These are phyloP conservation scores for Sanderia malayensis DNA, from an alignment of 30 jellyfish, hydroid and myxozoan species.

Conservation along the genomic window DNA sequence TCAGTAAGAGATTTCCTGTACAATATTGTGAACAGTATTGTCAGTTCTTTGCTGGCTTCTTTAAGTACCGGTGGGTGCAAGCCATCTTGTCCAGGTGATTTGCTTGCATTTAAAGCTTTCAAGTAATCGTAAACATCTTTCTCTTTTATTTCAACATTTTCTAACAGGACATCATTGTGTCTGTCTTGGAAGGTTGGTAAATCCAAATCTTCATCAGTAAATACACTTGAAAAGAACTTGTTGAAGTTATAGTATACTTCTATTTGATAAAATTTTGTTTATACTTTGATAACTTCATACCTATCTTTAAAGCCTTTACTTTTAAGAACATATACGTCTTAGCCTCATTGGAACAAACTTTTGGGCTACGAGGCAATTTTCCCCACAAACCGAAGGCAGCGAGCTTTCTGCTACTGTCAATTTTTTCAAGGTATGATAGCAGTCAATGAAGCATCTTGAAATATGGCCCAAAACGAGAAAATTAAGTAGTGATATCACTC, in stretches of 20 bases:
- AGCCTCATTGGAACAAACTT: too few relatives aligned
- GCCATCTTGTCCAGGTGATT: constrained; percentile 49
- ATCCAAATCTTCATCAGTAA: constrained; percentile 26
- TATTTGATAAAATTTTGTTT: too few relatives aligned
- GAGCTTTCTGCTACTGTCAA: too few relatives aligned
- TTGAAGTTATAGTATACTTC: constrained; percentile 36
- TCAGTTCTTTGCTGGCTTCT: constrained; percentile 39
- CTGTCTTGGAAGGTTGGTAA: constrained; percentile 21
- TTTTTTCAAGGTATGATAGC: too few relatives aligned
- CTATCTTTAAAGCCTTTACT: too few relatives aligned
- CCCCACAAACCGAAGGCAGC: too few relatives aligned
- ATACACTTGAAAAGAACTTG: constrained; percentile 27
- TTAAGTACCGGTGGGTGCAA: constrained; percentile 34
- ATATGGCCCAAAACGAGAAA: too few relatives aligned
- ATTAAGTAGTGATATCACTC: too few relatives aligned
- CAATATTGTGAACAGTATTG: constrained; percentile 23
- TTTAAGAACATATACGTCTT: too few relatives aligned
- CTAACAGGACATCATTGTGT: constrained; percentile 19
- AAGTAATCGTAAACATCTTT: constrained; percentile 4
- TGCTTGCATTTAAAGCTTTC: constrained; percentile 23
- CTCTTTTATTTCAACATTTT: constrained; percentile 28
- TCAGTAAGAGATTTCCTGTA: constrained; percentile 29
- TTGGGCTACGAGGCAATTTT: too few relatives aligned
- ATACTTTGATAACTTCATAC: too few relatives aligned
- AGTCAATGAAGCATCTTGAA: too few relatives aligned